Evolutionary conservation across 2,888 invertebrate genomes (phyloP).

Genomic region (Leistus spinibarbis): DNA sequence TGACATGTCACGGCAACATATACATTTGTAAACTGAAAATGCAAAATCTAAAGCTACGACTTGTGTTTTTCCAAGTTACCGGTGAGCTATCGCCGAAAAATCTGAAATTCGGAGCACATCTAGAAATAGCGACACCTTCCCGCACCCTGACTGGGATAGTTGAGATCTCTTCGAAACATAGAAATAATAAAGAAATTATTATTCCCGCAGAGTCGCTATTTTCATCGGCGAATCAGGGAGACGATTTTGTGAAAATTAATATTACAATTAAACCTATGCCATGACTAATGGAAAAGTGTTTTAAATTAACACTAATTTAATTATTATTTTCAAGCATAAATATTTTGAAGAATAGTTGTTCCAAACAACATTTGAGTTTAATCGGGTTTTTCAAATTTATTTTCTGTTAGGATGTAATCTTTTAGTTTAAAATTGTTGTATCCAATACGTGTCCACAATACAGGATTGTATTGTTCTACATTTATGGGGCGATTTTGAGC

Average conservation of each 20-base stretch:
- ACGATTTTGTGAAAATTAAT: constrained; percentile 41
- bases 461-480: too few relatives aligned
- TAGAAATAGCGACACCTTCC: constrained; percentile 22
- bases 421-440: too few relatives aligned
- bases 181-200: constrained; percentile 24
- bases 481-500: too few relatives aligned
- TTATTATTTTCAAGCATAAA: not conserved
- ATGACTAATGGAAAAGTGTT: not conserved
- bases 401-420: too few relatives aligned
- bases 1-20: constrained; percentile 38
- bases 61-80: constrained; percentile 28
- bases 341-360: not conserved
- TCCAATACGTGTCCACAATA: too few relatives aligned
- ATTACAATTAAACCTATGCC: constrained; percentile 40
- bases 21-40: constrained; percentile 35
- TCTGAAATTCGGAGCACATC: constrained; percentile 24
- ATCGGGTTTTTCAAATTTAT: too few relatives aligned
- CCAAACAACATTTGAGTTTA: too few relatives aligned
- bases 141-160: constrained; percentile 31
- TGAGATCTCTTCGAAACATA: constrained; percentile 21
- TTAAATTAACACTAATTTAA: not conserved
- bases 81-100: constrained; percentile 6
- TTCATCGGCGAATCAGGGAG: constrained; percentile 1
- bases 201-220: constrained; percentile 25
- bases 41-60: constrained; percentile 23